These are phyloP conservation scores for Lycaon pictus DNA, from an alignment of 2,113 vertebrate genomes.

Conservation along the genomic window DNA sequence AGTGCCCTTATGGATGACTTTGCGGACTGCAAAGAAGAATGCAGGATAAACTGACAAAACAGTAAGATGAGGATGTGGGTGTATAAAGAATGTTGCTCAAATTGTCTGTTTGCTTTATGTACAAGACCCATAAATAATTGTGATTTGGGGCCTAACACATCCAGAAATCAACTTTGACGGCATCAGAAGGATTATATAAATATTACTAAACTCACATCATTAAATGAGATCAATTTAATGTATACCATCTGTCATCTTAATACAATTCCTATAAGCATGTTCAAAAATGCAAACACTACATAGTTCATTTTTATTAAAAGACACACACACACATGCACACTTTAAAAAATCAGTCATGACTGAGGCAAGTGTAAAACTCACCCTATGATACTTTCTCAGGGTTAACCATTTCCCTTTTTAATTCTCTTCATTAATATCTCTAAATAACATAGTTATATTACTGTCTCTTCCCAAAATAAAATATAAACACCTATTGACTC, in stretches of 20 bases:
- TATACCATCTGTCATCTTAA: neutral
- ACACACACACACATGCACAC: neutral
- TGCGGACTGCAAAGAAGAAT: neutral
- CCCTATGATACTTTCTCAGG: neutral
- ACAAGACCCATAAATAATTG: neutral
- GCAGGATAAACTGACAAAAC: neutral
- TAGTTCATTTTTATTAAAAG: neutral
- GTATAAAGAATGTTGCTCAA: neutral
- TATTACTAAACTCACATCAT: constrained; percentile 8
- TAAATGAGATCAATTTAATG: neutral
- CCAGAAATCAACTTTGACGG: constrained; percentile 6
- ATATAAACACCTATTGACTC: neutral
- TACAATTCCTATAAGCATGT: neutral
- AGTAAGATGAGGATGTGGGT: neutral
- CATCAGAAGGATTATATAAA: neutral
- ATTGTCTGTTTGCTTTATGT: neutral
- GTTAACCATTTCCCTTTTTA: neutral
- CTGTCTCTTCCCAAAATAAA: neutral
- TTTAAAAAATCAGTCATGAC: neutral
- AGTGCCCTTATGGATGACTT: neutral
- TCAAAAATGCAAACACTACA: neutral
- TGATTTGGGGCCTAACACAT: neutral
- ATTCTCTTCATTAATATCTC: neutral
- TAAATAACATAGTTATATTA: neutral
- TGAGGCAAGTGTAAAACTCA: neutral